phyloP scores from a whole-genome alignment of 2,888 invertebrate species.

The Augiades crinisus region DNA sequence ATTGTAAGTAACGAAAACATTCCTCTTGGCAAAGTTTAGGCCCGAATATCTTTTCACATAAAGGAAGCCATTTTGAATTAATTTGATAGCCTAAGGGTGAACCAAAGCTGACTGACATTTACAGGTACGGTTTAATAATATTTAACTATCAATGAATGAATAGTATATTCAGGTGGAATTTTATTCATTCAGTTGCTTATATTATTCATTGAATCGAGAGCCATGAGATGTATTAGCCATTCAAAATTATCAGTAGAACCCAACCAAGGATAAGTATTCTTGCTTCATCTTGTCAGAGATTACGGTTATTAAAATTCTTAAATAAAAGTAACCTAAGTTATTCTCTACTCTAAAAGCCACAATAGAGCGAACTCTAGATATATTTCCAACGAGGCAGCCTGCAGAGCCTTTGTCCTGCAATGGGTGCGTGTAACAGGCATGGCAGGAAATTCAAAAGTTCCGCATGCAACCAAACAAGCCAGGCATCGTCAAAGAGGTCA shows the following conservation, averaged over 20 bases:
- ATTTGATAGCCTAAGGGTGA: slow-evolving; percentile 29
- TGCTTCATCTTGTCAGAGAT: too few species aligned
- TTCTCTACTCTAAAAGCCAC: too few species aligned
- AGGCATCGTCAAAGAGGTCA: background rate
- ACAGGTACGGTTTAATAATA: too few species aligned
- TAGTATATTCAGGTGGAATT: too few species aligned
- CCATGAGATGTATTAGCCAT: too few species aligned
- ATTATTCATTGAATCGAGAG: too few species aligned
- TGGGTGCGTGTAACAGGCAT: background rate
- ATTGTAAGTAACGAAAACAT: slow-evolving; percentile 23
- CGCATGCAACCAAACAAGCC: slow-evolving; percentile 6
- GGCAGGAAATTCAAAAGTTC: slow-evolving; percentile 1
- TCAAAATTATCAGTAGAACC: too few species aligned
- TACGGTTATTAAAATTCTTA: too few species aligned
- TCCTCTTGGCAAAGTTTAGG: slow-evolving; percentile 21
- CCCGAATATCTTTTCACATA: slow-evolving; percentile 36
- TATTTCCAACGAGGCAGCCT: background rate
- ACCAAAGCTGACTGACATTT: background rate
- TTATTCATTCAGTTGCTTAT: too few species aligned
- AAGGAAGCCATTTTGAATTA: slow-evolving; percentile 34
- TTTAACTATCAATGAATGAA: too few species aligned
- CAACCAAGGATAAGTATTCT: too few species aligned
- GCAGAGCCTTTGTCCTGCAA: background rate
- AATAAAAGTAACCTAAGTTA: too few species aligned
- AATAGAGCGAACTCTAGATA: background rate